phyloP scores from a whole-genome alignment of 2,888 invertebrate genomes.

The Caenorhabditis sinica region DNA sequence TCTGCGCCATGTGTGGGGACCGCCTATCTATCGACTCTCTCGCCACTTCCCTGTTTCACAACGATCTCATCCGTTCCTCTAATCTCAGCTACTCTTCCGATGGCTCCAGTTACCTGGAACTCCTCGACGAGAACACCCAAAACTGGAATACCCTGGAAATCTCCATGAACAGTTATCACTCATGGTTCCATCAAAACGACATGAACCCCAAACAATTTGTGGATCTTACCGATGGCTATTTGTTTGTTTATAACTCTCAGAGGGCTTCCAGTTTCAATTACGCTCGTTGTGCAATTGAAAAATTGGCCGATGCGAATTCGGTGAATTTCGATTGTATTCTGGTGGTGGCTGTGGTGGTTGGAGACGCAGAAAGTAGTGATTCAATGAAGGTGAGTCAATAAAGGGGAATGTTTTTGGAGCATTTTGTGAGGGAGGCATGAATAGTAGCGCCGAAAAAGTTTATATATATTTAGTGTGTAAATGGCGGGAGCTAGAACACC shows the following conservation, averaged over 20 bases:
- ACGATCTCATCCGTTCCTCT: constrained; percentile 12
- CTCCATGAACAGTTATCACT: constrained; percentile 59
- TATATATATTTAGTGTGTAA: background rate
- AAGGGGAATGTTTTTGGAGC: background rate
- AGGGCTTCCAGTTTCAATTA: constrained; percentile 40
- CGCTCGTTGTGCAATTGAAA: constrained; percentile 32
- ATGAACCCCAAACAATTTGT: background rate
- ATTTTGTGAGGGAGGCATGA: background rate
- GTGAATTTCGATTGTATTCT: constrained; percentile 42
- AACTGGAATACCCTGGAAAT: constrained; percentile 47
- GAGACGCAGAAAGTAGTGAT: constrained; percentile 6
- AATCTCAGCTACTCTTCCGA: constrained; percentile 21
- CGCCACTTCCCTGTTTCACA: constrained; percentile 51
- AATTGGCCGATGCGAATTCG: constrained; percentile 2
- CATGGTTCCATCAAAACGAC: constrained; percentile 49
- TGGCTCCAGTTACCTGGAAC: constrained; percentile 46
- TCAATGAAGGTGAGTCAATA: constrained; percentile 50
- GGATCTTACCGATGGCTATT: constrained; percentile 46
- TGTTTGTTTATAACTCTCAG: constrained; percentile 55
- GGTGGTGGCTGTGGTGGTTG: constrained; percentile 19
- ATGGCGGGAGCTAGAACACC: background rate
- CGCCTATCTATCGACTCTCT: constrained; percentile 66
- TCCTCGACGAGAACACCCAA: constrained; percentile 33
- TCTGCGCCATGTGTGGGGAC: constrained; percentile 77
- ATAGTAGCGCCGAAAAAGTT: background rate